Percentiles rank a stretch among this genome's conserved stretches.
These are phyloP conservation scores for Hirtodrosophila histrioides DNA, from an alignment of 2,888 invertebrate species.

Conservation along the genomic window DNA sequence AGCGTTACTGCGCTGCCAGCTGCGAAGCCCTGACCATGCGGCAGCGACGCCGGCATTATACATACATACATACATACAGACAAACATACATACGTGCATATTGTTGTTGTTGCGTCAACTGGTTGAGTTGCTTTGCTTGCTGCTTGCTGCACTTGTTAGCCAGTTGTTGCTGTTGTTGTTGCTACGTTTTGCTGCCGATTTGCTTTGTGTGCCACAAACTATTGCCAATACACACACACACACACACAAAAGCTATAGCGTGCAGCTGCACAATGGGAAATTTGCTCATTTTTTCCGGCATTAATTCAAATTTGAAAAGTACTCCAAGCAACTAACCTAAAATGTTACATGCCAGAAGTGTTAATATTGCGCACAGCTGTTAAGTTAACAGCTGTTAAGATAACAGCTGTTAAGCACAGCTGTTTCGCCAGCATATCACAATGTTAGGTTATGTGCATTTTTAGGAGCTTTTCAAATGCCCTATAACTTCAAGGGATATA, in stretches of 20 bases:
- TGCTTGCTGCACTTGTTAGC: constrained; percentile 66
- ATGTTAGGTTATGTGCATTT: too few relatives aligned
- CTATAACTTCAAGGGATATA: too few relatives aligned
- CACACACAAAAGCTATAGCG: constrained; percentile 17
- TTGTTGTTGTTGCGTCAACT: constrained; percentile 50
- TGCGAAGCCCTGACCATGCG: constrained; percentile 71
- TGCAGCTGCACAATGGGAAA: not conserved
- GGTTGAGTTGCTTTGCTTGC: constrained; percentile 66
- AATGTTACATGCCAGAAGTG: too few relatives aligned
- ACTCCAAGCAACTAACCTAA: too few relatives aligned
- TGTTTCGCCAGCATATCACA: too few relatives aligned
- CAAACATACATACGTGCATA: not conserved
- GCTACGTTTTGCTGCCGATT: constrained; percentile 57
- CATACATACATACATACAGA: not conserved
- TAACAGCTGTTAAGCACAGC: too few relatives aligned
- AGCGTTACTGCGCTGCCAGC: constrained; percentile 34
- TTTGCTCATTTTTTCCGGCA: too few relatives aligned
- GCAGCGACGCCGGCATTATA: constrained; percentile 20
- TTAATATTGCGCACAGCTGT: too few relatives aligned
- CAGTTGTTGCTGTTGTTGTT: constrained; percentile 41
- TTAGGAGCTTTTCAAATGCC: too few relatives aligned
- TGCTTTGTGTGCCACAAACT: constrained; percentile 54
- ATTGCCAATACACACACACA: constrained; percentile 45
- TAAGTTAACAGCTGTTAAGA: too few relatives aligned
- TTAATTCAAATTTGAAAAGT: too few relatives aligned